phyloP scores from a whole-genome alignment of 2,113 vertebrate species.

The Podilymbus podiceps region DNA sequence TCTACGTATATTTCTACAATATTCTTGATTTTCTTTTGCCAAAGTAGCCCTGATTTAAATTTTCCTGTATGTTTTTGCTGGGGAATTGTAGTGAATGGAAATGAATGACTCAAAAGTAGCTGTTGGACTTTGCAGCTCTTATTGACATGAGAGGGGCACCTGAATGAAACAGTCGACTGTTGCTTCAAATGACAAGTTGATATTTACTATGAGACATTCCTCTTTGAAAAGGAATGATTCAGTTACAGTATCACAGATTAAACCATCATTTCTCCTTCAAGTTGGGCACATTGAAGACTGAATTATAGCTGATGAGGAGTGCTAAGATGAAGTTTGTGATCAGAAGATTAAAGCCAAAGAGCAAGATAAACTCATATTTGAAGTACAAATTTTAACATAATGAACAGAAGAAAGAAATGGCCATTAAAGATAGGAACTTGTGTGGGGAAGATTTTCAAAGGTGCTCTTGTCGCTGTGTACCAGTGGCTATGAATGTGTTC shows the following conservation, averaged over 20 bases:
- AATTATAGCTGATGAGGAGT: background rate
- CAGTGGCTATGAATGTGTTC: background rate
- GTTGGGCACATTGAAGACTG: background rate
- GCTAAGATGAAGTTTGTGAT: background rate
- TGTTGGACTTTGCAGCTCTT: background rate
- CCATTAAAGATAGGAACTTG: background rate
- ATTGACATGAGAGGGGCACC: background rate
- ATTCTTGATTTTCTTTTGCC: background rate
- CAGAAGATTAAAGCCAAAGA: background rate
- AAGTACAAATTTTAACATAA: background rate
- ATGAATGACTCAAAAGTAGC: background rate
- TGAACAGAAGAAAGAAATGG: background rate
- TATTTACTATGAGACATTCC: background rate
- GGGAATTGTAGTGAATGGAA: background rate
- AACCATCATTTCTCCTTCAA: background rate
- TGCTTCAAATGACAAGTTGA: background rate
- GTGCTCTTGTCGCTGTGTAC: background rate
- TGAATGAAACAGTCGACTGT: background rate
- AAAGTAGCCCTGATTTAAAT: background rate
- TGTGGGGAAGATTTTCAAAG: background rate
- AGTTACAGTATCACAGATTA: accelerated
- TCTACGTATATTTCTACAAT: background rate
- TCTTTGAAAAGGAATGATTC: background rate
- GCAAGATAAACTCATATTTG: background rate
- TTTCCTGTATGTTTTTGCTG: background rate